Conservation (phyloP, 1,140 invertebrate species). For the Triops longicaudatus region DNA sequence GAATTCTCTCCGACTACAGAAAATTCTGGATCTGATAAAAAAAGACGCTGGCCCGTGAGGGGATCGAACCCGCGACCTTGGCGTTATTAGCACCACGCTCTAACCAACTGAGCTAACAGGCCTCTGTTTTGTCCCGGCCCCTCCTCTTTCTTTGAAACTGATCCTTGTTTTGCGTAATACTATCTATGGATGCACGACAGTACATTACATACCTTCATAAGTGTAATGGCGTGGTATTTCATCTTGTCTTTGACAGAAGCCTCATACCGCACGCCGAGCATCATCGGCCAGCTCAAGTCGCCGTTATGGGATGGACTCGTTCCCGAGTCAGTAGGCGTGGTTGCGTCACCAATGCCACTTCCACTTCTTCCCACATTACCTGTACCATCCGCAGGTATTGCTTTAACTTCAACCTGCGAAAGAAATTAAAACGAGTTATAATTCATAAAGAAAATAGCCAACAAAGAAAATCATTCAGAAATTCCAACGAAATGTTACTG, state of each 20-base stretch:
- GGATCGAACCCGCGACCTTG: constrained; percentile 31
- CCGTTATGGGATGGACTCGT: constrained; percentile 34
- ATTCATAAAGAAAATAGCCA: background rate
- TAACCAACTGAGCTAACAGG: constrained; percentile 30
- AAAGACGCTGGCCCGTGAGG: constrained; percentile 30
- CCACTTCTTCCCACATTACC: constrained; percentile 47
- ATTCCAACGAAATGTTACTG: no score
- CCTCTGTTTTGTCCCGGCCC: constrained; percentile 19
- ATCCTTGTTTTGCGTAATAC: background rate
- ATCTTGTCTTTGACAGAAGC: constrained; percentile 82
- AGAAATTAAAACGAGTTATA: no score
- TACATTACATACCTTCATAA: constrained; percentile 61
- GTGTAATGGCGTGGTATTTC: constrained; percentile 86
- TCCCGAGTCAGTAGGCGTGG: constrained; percentile 16
- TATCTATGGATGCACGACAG: no score
- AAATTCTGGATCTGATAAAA: no score
- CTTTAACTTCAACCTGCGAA: constrained; percentile 58
- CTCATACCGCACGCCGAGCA: constrained; percentile 75
- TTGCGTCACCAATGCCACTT: constrained; percentile 32
- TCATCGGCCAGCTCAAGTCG: constrained; percentile 85
- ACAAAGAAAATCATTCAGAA: background rate
- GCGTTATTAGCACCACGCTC: constrained; percentile 31
- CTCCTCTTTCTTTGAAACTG: background rate
- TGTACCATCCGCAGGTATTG: constrained; percentile 58
- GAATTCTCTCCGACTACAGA: no score